Base-by-base conservation (phyloP, 2,888 invertebrate species). In the Aporophyla lueneburgensis region DNA sequence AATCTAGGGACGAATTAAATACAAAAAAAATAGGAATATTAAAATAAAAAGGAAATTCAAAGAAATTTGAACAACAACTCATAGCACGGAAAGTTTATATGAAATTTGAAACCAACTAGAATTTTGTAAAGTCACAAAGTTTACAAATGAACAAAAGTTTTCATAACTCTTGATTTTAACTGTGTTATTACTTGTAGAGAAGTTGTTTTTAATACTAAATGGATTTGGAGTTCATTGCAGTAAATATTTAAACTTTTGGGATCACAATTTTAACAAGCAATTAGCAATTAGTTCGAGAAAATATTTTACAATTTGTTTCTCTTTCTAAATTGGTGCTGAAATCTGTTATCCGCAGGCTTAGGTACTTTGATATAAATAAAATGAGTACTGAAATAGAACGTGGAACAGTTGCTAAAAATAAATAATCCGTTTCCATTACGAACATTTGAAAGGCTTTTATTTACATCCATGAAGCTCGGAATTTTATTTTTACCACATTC, bases 41-140 rank as follows among this genome's bases (percentile, higher is more conserved):
- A 33, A 33, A 33, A 33, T 33, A 33, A 3, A 33, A 33, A 33
- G 33, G 33, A 33, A 33, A 68, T 51, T 66, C 66, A 33, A 73
- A 73, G 33, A 54, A 73, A 43, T 74, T 68, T 33, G n/a, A 40
- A 27, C 33, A 80, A 75, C 62, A 67, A 70, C 58, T 53, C 40
- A 46, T 40, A 71, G 65, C 27, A 27, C 46, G 21, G 21, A 81
- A 77, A 85, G 56, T 74, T 81, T 33, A 33, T 33, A 1, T 33
- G 33, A 53, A 58, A 62, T 70, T 4, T 62, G 14, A 40, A 58
- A 71, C n/a, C n/a, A n/a, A n/a, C 63, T 65, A 71, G 12, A 80
- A 76, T 54, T n/a, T 67, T 24, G 24, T 71, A 74, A 83, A 12
- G 54, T 63, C 84, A 67, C 70, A 63, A 80, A 72, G 43, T 69